These are phyloP conservation scores for Zelostemma sp. DNA, from an alignment of 1,140 invertebrate genomes.

Conservation along the genomic window DNA sequence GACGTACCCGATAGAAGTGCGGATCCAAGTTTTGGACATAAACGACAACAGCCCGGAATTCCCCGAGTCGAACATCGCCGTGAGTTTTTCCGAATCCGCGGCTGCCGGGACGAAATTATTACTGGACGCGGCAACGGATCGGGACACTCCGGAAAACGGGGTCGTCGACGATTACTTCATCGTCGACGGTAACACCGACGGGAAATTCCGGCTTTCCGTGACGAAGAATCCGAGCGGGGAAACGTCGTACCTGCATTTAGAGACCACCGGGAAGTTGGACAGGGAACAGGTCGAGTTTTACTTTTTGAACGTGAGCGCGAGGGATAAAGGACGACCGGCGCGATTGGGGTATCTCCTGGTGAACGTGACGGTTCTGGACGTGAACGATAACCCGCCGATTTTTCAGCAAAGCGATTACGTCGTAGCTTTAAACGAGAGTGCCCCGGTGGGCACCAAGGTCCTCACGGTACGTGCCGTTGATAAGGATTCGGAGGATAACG, in stretches of 20 bases:
- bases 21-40: conserved; percentile 86
- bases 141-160: conserved; percentile 87
- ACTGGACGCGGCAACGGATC: conserved; percentile 88
- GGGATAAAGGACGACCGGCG: conserved; percentile 86
- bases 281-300: conserved; percentile 88
- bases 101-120: conserved; percentile 87
- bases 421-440: conserved; percentile 92
- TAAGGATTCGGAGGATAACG: conserved; percentile 91
- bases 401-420: conserved; percentile 94
- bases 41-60: conserved; percentile 93
- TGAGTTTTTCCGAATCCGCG: conserved; percentile 92
- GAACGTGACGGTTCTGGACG: too few relatives aligned
- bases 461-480: conserved; percentile 93
- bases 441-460: conserved; percentile 87
- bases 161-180: conserved; percentile 90
- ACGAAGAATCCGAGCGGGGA: conserved; percentile 90
- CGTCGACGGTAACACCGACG: conserved; percentile 87
- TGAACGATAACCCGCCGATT: conserved; percentile 93
- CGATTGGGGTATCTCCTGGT: conserved; percentile 87
- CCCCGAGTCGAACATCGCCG: conserved; percentile 87
- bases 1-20: conserved; percentile 92
- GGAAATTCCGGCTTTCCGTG: conserved; percentile 87
- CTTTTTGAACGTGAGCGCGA: conserved; percentile 88
- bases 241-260: conserved; percentile 89
- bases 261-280: conserved; percentile 91